Percentiles rank a stretch among this genome's conserved stretches.
phyloP scores from a whole-genome alignment of 2,888 invertebrate species.

The Tupiocoris notatus region DNA sequence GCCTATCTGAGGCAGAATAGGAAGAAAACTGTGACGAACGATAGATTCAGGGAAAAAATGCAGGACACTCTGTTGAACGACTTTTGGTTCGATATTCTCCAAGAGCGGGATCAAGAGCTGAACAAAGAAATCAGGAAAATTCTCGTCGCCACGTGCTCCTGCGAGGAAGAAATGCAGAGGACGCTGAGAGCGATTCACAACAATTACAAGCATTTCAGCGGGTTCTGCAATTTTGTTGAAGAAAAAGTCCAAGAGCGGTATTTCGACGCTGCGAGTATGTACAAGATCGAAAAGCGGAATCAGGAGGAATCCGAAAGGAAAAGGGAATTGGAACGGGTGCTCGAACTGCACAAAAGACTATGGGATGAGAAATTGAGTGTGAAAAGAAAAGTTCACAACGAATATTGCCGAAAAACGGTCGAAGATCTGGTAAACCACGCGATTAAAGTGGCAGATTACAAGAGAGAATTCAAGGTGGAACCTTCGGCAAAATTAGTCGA shows the following conservation, averaged over 20 bases:
- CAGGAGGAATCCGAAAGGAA: not conserved
- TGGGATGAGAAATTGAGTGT: slow-evolving; percentile 23
- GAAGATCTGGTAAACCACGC: slow-evolving; percentile 15
- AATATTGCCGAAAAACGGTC: not conserved
- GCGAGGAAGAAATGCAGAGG: not conserved
- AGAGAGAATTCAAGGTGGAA: slow-evolving; percentile 15
- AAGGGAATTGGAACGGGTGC: slow-evolving; percentile 10
- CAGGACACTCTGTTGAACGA: slow-evolving; percentile 22
- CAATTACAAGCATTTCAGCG: slow-evolving; percentile 29
- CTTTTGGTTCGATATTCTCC: slow-evolving; percentile 19
- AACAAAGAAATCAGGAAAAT: slow-evolving; percentile 1
- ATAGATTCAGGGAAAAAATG: slow-evolving; percentile 22
- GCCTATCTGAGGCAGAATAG: slow-evolving; percentile 29
- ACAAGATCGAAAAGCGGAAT: slow-evolving; percentile 4
- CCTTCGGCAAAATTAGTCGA: slow-evolving; percentile 8
- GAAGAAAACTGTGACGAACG: slow-evolving; percentile 4
- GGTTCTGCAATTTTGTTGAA: slow-evolving; percentile 12
- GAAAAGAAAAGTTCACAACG: slow-evolving; percentile 6
- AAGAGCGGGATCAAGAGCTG: slow-evolving; percentile 14
- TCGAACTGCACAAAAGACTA: slow-evolving; percentile 22
- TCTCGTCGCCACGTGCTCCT: slow-evolving; percentile 5
- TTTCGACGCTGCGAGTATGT: not conserved
- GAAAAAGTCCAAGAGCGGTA: slow-evolving; percentile 12
- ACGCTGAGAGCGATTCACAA: slow-evolving; percentile 14
- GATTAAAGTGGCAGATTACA: slow-evolving; percentile 3